Evolutionary conservation across 2,797 vertebrate species (phyloP).

Genomic region (Atherinosoma microstoma): DNA sequence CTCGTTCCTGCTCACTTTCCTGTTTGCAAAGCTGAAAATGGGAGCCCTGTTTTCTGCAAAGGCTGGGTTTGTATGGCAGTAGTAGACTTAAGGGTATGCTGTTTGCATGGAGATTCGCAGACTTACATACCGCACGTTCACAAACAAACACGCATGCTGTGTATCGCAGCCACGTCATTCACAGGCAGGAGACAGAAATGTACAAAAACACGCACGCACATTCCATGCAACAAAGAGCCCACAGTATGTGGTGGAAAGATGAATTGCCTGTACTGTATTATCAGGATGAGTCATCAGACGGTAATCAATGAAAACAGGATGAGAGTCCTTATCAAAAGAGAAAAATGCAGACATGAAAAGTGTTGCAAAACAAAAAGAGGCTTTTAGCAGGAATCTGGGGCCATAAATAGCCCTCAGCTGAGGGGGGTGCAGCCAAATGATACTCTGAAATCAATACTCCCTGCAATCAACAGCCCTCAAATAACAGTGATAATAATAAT

Average conservation of each 20-base stretch:
- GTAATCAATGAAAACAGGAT: slow-evolving; percentile 86
- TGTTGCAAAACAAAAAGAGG: slow-evolving; percentile 76
- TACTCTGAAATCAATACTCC: slow-evolving; percentile 68
- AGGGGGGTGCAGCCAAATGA: slow-evolving; percentile 61
- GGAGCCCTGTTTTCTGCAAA: slow-evolving; percentile 70
- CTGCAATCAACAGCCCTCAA: slow-evolving; percentile 63
- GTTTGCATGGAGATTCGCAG: slow-evolving; percentile 64
- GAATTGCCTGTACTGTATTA: slow-evolving; percentile 79
- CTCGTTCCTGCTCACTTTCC: slow-evolving; percentile 63
- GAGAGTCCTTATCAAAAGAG: slow-evolving; percentile 81
- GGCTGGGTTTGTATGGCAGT: slow-evolving; percentile 59
- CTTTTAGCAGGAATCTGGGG: slow-evolving; percentile 67
- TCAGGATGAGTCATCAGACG: slow-evolving; percentile 82
- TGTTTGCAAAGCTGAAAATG: slow-evolving; percentile 77
- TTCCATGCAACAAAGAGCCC: slow-evolving; percentile 83
- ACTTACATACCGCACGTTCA: slow-evolving; percentile 43
- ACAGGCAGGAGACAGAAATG: slow-evolving; percentile 51
- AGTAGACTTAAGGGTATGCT: slow-evolving; percentile 66
- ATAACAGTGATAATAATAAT: slow-evolving; percentile 46
- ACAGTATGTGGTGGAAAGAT: slow-evolving; percentile 79
- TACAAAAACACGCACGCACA: slow-evolving; percentile 50
- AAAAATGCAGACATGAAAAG: slow-evolving; percentile 81
- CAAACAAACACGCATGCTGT: slow-evolving; percentile 58
- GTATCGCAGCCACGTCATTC: slow-evolving; percentile 47
- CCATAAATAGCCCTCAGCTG: slow-evolving; percentile 29